Base-by-base conservation (phyloP, 2,113 vertebrate species). In the Halichoeres trimaculatus region DNA sequence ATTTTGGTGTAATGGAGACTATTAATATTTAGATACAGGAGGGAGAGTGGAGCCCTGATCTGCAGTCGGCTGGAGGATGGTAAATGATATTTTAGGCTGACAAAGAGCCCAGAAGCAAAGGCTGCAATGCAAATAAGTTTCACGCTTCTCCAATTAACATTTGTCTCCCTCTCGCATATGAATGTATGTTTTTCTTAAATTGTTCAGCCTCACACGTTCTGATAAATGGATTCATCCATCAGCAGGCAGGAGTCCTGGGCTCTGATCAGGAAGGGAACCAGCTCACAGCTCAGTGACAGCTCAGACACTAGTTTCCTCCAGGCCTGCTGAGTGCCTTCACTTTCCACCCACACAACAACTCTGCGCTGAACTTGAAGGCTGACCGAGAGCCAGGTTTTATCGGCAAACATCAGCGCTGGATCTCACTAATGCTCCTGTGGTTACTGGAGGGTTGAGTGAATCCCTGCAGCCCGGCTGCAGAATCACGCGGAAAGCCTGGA, bases 21-120 rank as follows among this genome's bases (percentile, higher is more conserved):
- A 93, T 94, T 93, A 93, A 91, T 93, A 93, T 93, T 92, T 85
- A 80, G 84, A 88, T 80, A 89, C 76, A 78, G 71, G 88, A 85
- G 78, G 82, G 86, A 90, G 88, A 87, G 77, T 80, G 82, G 85
- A 88, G 54, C 67, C 52, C 76, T 84, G 71, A 85, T 90, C 85
- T 63, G 78, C 70, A 84, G 90, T 87, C 88, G 90, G 81, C 85
- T 79, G 73, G 57, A 82, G 78, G 82, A 90, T 74, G 79, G 59
- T 78, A 84, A 88, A 70, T 82, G 66, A 87, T 89, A 80, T 86
- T 63, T 71, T 45, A 79, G 47, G 75, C 61, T 81, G 74, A 68
- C 78, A 84, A 78, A 48, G 80, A 83, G 70, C 63, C 79, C 78
- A 56, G 83, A 87, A 85, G 45, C 73, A 56, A 70, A 81, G 56